These are phyloP conservation scores for Discoglossus pictus DNA, from an alignment of 2,797 vertebrate species.

Conservation along the genomic window DNA sequence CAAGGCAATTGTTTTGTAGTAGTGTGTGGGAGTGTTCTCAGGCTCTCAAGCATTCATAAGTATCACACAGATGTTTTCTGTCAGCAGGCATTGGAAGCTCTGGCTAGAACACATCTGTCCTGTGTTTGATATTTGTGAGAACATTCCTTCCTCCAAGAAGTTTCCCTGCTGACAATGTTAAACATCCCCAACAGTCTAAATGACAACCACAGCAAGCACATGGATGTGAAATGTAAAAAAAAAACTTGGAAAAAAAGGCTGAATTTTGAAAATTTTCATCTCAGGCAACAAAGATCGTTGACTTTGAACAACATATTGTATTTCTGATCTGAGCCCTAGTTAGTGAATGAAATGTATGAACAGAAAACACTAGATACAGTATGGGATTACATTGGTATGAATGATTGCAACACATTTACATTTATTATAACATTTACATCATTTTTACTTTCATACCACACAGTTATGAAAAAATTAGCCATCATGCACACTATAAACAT, in stretches of 20 bases:
- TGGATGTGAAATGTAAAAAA: slow-evolving; percentile 48
- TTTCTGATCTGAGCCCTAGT: no score
- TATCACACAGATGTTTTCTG: slow-evolving; percentile 73
- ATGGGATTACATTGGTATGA: no score
- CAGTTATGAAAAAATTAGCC: no score
- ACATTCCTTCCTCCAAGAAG: slow-evolving; percentile 59
- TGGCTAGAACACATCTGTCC: slow-evolving; percentile 63
- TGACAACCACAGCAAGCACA: slow-evolving; percentile 52
- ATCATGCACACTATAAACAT: no score
- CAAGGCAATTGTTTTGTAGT: slow-evolving; percentile 57
- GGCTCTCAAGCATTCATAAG: slow-evolving; percentile 66
- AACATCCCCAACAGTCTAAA: slow-evolving; percentile 45
- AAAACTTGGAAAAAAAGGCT: no score
- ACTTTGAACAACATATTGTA: not conserved
- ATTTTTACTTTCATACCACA: no score
- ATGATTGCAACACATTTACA: no score
- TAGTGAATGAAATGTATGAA: no score
- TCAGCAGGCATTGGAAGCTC: slow-evolving; percentile 70
- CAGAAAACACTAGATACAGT: no score
- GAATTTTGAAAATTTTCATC: slow-evolving; percentile 54
- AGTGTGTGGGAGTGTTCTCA: slow-evolving; percentile 70
- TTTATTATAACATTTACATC: no score
- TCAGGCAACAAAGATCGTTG: no score
- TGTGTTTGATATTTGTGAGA: slow-evolving; percentile 67
- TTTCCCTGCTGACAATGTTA: slow-evolving; percentile 58